Conservation (phyloP, 2,113 vertebrate species). For the Sinosuthora webbiana region DNA sequence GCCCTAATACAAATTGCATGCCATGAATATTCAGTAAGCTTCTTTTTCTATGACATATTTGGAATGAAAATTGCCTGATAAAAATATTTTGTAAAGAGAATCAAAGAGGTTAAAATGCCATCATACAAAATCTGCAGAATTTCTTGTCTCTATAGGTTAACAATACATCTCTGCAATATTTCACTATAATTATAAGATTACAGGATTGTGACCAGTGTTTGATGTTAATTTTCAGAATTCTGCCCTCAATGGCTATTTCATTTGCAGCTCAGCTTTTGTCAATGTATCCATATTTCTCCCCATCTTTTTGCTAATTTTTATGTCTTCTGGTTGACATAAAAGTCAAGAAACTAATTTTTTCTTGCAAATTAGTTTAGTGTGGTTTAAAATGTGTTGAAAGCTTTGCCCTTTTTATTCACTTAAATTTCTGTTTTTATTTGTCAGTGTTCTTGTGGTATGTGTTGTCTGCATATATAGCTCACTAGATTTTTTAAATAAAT, state of each 20-base stretch:
- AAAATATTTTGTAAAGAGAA: constrained; percentile 1
- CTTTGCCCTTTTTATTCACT: background rate
- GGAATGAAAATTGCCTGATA: background rate
- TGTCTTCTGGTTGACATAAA: background rate
- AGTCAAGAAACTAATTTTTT: background rate
- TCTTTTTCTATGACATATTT: background rate
- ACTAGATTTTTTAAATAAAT: background rate
- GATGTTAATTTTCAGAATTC: background rate
- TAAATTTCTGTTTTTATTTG: background rate
- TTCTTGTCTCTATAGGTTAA: background rate
- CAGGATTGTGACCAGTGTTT: background rate
- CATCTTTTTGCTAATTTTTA: background rate
- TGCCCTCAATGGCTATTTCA: background rate
- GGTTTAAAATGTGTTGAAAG: background rate
- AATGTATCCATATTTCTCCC: background rate
- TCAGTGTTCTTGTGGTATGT: background rate
- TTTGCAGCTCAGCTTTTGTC: background rate
- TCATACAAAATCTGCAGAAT: background rate
- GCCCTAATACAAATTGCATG: background rate
- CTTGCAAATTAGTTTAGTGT: background rate
- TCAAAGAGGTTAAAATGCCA: background rate
- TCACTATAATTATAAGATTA: background rate
- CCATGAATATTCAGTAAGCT: background rate
- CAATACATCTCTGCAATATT: background rate
- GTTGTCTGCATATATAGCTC: background rate